Conservation (phyloP, 2,888 invertebrate genomes). For the Saturnia japonica region DNA sequence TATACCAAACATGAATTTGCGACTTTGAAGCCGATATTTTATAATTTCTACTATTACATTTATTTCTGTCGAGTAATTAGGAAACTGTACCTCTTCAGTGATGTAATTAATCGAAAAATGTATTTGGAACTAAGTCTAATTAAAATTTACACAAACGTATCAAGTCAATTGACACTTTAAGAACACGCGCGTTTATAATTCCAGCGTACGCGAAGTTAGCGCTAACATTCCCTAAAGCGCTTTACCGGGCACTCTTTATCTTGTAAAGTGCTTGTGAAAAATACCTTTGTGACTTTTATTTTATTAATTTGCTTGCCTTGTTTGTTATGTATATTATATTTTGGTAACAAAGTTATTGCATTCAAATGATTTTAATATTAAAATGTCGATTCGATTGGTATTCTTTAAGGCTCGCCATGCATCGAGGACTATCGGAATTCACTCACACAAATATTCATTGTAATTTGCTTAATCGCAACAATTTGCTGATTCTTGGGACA, state of each 20-base stretch:
- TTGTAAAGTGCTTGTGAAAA: conserved; percentile 5
- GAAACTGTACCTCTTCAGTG: too few species aligned
- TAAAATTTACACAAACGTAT: neutral
- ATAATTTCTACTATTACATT: too few species aligned
- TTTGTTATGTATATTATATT: neutral
- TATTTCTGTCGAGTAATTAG: too few species aligned
- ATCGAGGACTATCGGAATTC: neutral
- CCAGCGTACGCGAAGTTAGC: conserved; percentile 1
- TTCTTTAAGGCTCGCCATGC: neutral
- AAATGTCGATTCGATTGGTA: neutral
- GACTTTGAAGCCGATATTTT: too few species aligned
- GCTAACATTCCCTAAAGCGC: conserved; percentile 7
- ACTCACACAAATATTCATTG: too few species aligned
- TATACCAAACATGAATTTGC: too few species aligned
- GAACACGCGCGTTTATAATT: neutral
- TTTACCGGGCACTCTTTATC: conserved; percentile 2
- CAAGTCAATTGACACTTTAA: neutral
- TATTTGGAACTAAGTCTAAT: too few species aligned
- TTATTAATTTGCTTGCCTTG: neutral
- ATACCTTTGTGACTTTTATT: neutral
- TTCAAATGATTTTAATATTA: neutral
- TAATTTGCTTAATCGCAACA: too few species aligned
- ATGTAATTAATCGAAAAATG: too few species aligned
- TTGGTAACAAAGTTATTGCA: neutral
- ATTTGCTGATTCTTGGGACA: too few species aligned